Base-by-base conservation (phyloP, 2,113 vertebrate genomes). In the Calypte anna region DNA sequence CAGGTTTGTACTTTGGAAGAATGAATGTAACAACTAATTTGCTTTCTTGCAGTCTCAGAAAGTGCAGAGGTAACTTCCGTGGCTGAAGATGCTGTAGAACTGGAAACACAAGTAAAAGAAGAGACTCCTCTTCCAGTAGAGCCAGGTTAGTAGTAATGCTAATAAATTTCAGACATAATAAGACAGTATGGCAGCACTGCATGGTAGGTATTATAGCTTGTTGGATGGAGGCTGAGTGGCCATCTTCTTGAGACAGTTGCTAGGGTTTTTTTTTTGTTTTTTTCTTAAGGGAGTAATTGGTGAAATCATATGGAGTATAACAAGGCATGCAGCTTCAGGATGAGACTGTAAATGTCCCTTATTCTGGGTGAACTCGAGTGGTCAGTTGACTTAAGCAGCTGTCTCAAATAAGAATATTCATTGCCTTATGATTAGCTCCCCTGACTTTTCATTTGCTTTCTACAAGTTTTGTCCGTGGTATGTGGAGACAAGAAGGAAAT, bases 51-150 rank as follows among this genome's bases (percentile, higher is more conserved):
- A 95, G 58, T 97, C 88, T 76, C 92, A 90, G 97, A 98, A 98
- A 98, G 97, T 76, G 81, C 98, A 24, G 99, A 98, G 87, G 96
- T 98, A 10, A 97, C 97, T 23, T 97, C 98, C 6, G 95, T 98
- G 20, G 66, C 96, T 15, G 97, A 98, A 24, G 98, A 98, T 68
- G 96, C 96, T 30, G 96, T 96, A 28, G 98, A 99, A 91, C 98
- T 98, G 17, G 96, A 96, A 93, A 30, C 78, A 83, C 94, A 95
- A 50, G 97, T 97, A 58, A 98, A 98, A 94, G 98, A 98, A 69
- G 98, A 97, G 48, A 79, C 80, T 36, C 63, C 85, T 15, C 94
- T 98, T 46, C 88, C 95, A 18, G 91, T 61, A 50, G 98, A 98
- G 87, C 94, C 97, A 95, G 98, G 98, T 97, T 53, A 94, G 95